Base-by-base conservation (phyloP, 2,113 vertebrate species). In the Tretioscincus oriximinensis region DNA sequence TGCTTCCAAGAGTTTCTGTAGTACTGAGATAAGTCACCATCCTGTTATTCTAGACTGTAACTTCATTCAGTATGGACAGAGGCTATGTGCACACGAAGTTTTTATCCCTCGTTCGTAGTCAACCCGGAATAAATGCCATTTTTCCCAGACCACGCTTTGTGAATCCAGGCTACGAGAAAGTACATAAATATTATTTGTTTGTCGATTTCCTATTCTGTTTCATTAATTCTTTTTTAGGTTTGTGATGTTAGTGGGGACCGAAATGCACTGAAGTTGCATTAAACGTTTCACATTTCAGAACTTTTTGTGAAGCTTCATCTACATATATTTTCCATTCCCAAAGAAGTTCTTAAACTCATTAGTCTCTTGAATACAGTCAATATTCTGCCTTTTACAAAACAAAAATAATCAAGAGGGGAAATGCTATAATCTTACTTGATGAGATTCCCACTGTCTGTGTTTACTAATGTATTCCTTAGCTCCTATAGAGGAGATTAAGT, bases 401-500 rank as follows among this genome's bases (percentile, higher is more conserved):
- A 58, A 58, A 29, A 77, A 26, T 16, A 18, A 41, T 72, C 12
- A 41, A 41, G 35, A 5, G 35, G 35, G 5, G 35, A 60, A 24
- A 26, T 31, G 20, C 14, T 66, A 2, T 0, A 81, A 49, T 24
- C 47, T 9, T 76, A 1, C 29, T 60, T 74, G 14, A 78, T 73
- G 73, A 47, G 31, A 64, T 41, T 18, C 45, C 26, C 1, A 68
- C 80, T 80, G 63, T 3, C 60, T 9, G n/a, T 63, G 45, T 14
- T 77, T 84, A 29, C 5, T 10, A 81, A 54, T n/a, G 18, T 47
- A 68, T 29, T 66, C 18, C 75, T 31, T 69, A 69, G 75, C 29
- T 87, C 66, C 66, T 72, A 6, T n/a, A 80, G 1, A 73, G 47
- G 1, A 67, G 26, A 81, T 81, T 77, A 79, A 74, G 7, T 85